A percentile compares a stretch with the other conserved stretches of the same genome.
Conservation (phyloP, 1,140 invertebrate genomes). For the Macrobrachium nipponense region DNA sequence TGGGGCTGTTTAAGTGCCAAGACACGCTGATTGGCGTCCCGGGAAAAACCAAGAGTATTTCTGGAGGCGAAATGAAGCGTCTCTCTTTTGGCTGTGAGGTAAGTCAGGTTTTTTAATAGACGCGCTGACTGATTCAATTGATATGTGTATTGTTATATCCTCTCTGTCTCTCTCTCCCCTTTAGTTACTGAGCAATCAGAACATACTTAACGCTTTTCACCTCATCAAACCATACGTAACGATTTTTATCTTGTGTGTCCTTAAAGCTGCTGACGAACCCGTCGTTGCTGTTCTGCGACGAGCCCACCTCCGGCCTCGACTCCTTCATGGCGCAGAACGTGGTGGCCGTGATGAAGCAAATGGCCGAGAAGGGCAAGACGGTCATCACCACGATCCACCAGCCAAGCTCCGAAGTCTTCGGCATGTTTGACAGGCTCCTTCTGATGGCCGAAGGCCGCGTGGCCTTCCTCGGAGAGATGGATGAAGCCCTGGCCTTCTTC, state of each 20-base stretch:
- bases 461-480: conserved; percentile 86
- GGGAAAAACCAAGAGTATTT: conserved; percentile 85
- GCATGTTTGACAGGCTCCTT: conserved; percentile 90
- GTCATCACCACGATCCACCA: conserved; percentile 96
- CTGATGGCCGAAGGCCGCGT: conserved; percentile 92
- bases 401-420: conserved; percentile 87
- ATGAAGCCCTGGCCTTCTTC: conserved; percentile 85
- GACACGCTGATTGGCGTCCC: conserved; percentile 89
- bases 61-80: conserved; percentile 94
- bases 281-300: conserved; percentile 95
- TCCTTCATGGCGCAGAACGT: conserved; percentile 93
- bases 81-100: conserved; percentile 92
- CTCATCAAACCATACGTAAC: too few relatives aligned
- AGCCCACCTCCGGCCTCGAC: conserved; percentile 93
- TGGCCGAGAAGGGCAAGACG: conserved; percentile 78
- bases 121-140: too few relatives aligned
- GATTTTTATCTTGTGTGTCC: too few relatives aligned
- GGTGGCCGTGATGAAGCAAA: conserved; percentile 78
- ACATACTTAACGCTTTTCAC: background rate
- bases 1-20: conserved; percentile 87
- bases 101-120: background rate
- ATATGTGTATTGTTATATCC: too few relatives aligned
- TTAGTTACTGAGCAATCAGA: background rate
- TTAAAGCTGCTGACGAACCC: conserved; percentile 90
- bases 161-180: too few relatives aligned